Evolutionary conservation across 1,140 invertebrate species (phyloP).

Genomic region (Mylabris phalerata): DNA sequence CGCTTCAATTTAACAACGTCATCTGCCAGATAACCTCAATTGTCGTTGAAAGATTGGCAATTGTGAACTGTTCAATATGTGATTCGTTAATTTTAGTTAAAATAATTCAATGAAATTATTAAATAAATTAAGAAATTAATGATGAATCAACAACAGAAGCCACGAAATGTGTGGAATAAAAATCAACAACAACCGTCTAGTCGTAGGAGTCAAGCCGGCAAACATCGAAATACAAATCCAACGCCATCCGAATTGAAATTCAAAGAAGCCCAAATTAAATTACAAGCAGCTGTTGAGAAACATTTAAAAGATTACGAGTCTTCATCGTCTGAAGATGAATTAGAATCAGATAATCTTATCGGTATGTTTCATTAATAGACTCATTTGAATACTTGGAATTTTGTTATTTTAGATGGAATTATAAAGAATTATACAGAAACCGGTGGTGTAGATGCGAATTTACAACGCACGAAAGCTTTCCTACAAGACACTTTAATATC

Average conservation of each 20-base stretch:
- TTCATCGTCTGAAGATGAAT: constrained; percentile 50
- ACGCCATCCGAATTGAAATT: constrained; percentile 43
- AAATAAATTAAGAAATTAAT: too few relatives aligned
- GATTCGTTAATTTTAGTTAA: too few relatives aligned
- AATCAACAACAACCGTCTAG: background rate
- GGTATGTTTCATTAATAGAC: constrained; percentile 40
- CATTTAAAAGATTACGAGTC: constrained; percentile 51
- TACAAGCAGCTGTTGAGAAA: constrained; percentile 53
- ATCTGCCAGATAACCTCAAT: too few relatives aligned
- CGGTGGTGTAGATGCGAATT: constrained; percentile 43
- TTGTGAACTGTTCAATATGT: too few relatives aligned
- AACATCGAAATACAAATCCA: background rate
- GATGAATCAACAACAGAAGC: background rate
- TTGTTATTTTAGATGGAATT: constrained; percentile 37
- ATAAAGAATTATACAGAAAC: constrained; percentile 43
- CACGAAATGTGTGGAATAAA: constrained; percentile 5
- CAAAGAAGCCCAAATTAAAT: constrained; percentile 50
- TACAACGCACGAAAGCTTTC: constrained; percentile 58
- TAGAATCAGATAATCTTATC: constrained; percentile 47
- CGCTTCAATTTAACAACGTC: too few relatives aligned
- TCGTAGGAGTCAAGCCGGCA: background rate
- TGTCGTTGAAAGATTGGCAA: too few relatives aligned
- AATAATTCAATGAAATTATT: too few relatives aligned
- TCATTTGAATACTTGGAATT: constrained; percentile 26
- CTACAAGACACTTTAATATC: constrained; percentile 69